A percentile compares a stretch with the other conserved stretches of the same genome.
These are phyloP conservation scores for Illadopsis cleaveri DNA, from an alignment of 2,113 vertebrate species.

Conservation along the genomic window DNA sequence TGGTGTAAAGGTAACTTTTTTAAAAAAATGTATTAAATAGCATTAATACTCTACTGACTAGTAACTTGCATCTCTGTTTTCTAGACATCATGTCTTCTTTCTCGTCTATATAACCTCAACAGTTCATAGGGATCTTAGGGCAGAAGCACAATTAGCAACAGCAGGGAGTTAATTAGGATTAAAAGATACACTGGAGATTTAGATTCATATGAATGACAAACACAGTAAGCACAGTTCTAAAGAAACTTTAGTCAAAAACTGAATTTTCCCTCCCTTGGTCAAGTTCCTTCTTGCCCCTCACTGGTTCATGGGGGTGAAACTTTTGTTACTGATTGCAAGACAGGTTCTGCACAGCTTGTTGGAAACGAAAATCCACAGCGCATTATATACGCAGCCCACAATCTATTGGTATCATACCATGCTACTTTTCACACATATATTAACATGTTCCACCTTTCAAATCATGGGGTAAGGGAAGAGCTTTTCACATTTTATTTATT, in stretches of 20 bases:
- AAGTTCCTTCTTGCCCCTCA: too few species aligned
- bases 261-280: background rate
- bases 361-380: background rate
- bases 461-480: background rate
- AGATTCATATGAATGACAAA: background rate
- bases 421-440: background rate
- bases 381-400: rapidly evolving
- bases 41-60: background rate
- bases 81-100: background rate
- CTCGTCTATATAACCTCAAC: background rate
- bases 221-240: background rate
- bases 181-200: background rate
- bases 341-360: rapidly evolving
- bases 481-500: background rate
- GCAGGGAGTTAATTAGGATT: background rate
- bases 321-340: background rate
- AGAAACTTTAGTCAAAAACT: background rate
- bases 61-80: background rate
- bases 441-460: background rate
- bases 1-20: background rate
- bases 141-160: background rate
- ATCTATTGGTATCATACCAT: background rate
- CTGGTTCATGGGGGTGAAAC: background rate
- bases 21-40: background rate
- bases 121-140: background rate